Evolutionary conservation across 92 coral and sea anemone species (phyloP), one percentile per base, ranked within the genome.

Genomic region (Parazoanthus darwini): DNA sequence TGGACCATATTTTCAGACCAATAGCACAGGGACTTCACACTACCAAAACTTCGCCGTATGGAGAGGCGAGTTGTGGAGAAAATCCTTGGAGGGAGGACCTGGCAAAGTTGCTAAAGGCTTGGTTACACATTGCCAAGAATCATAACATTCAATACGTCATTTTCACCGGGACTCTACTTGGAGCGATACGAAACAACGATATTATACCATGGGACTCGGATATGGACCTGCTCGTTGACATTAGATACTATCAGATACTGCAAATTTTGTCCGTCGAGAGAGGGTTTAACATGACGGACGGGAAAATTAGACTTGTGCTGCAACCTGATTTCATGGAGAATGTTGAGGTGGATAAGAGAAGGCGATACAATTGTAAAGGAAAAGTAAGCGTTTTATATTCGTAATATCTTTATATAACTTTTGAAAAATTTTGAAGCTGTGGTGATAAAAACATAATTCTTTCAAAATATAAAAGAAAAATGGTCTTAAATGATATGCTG

Each of bases 191-290:
- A n/a, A 87, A 92, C 37, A 88, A 86, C 8, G 98, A 96, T 79
- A 78, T 94, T 22, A 96, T 96, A 63, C 98, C 98, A 5, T 94
- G 93, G 89, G 97, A 94, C 81, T 89, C 92, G 0, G 98, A 96
- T 78, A 85, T 94, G 13, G 98, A 96, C 83, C 37, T 96, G 6
- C 87, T 94, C 25, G 80, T 96, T 9, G 90, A 93, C 33, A 77
- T 90, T 0, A 90, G 86, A n/a, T 90, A 88, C 74, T 91, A 86
- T 80, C 89, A 91, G n/a, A 74, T 39, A 44, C 58, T 96, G 68
- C 78, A 91, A 73, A 44, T 76, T 46, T 73, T 94, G 48, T 46
- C 97, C 26, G 86, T 36, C 8, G 77, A 88, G 38, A 80, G 96
- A 82, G 88, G 86, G 51, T 93, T 96, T 81, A 85, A 75, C 43